phyloP scores from a whole-genome alignment of 1,140 invertebrate genomes.

The Tetragnatha versicolor region DNA sequence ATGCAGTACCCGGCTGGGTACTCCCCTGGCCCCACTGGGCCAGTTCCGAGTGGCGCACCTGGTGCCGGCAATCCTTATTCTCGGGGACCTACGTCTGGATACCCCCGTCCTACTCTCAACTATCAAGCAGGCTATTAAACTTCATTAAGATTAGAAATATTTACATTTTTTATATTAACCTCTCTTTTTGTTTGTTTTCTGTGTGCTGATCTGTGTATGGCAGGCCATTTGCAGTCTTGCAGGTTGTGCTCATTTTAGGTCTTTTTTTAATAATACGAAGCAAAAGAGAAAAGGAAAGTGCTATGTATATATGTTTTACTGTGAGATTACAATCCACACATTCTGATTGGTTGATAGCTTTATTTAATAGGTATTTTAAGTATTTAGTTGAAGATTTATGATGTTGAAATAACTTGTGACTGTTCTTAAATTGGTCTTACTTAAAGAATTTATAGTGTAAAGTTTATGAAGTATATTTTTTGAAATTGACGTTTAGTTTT shows the following conservation, averaged over 20 bases:
- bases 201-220: slow-evolving; percentile 17
- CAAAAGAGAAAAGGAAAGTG: no score
- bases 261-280: not conserved
- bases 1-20: slow-evolving; percentile 41
- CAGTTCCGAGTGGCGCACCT: slow-evolving; percentile 2
- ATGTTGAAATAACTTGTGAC: no score
- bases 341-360: no score
- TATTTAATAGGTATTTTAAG: no score
- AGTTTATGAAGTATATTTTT: no score
- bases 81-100: slow-evolving; percentile 22
- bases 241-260: not conserved
- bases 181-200: not conserved
- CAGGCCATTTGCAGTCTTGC: slow-evolving; percentile 5
- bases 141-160: not conserved
- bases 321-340: not conserved
- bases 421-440: no score
- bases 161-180: not conserved
- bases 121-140: slow-evolving; percentile 44
- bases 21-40: slow-evolving; percentile 21
- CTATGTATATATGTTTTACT: not conserved
- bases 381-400: no score
- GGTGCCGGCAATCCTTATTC: slow-evolving; percentile 35
- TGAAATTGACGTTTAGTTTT: no score
- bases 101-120: slow-evolving; percentile 35
- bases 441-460: no score